Evolutionary conservation across 2,113 vertebrate genomes (phyloP).

Genomic region (Colaptes auratus): DNA sequence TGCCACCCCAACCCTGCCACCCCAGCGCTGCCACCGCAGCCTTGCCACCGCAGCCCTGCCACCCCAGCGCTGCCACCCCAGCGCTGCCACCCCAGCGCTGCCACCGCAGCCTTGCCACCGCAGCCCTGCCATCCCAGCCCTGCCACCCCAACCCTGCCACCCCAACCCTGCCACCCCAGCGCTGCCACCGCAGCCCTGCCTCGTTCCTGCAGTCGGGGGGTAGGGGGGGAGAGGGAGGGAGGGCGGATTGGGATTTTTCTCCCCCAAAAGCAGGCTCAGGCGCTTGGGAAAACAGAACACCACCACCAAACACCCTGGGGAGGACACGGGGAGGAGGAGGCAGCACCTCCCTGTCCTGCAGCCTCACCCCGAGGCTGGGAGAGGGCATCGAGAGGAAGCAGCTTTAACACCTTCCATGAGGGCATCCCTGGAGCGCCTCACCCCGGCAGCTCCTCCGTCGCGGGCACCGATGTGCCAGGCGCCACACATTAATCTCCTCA

Average conservation of each 20-base stretch:
- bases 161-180: no score
- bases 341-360: neutral
- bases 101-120: accelerated
- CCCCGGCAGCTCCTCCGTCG: neutral
- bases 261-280: neutral
- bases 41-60: no score
- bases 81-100: accelerated
- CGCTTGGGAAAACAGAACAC: neutral
- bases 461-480: neutral
- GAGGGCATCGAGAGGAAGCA: accelerated
- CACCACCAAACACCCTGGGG: accelerated
- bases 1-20: neutral
- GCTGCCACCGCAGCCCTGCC: no score
- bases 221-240: accelerated
- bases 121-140: neutral
- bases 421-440: neutral
- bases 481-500: slow-evolving; percentile 4
- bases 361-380: neutral
- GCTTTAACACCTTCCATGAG: neutral
- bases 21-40: no score
- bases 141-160: no score
- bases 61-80: neutral
- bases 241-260: accelerated
- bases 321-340: accelerated
- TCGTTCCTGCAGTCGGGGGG: neutral